Evolutionary conservation across 2,797 vertebrate species (phyloP).

Genomic region (Scolopax rusticola): DNA sequence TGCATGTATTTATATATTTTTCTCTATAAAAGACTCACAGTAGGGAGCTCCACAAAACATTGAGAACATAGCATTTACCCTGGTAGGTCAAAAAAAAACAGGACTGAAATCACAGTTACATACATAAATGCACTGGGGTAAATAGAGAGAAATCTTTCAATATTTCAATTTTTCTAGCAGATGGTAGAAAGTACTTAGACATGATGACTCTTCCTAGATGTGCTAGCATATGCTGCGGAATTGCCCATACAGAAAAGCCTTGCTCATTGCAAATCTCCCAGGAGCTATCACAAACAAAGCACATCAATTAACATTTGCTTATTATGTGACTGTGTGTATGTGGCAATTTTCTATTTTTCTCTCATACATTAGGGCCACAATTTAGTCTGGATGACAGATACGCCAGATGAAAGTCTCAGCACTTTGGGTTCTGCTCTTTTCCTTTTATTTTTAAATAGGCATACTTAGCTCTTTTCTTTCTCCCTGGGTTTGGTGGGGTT

Average conservation of each 20-base stretch:
- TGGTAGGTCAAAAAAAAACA: slow-evolving; percentile 40
- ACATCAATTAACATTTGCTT: slow-evolving; percentile 77
- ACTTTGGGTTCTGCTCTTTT: slow-evolving; percentile 20
- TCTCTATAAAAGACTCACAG: neutral
- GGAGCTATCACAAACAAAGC: slow-evolving; percentile 75
- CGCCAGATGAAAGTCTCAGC: slow-evolving; percentile 7
- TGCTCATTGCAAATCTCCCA: slow-evolving; percentile 72
- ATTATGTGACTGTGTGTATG: slow-evolving; percentile 50
- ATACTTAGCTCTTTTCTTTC: neutral
- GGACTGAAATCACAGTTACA: slow-evolving; percentile 11
- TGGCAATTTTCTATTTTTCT: slow-evolving; percentile 61
- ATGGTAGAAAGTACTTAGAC: slow-evolving; percentile 74
- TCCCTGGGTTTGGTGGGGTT: too few species aligned
- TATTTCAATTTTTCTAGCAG: slow-evolving; percentile 74
- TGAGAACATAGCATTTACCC: neutral
- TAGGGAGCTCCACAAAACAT: neutral
- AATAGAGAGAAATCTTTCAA: slow-evolving; percentile 29
- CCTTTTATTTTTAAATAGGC: slow-evolving; percentile 58
- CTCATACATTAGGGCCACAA: slow-evolving; percentile 38
- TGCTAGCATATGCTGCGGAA: slow-evolving; percentile 72
- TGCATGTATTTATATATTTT: neutral
- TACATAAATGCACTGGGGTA: neutral
- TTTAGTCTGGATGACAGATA: slow-evolving; percentile 50
- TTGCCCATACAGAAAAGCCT: slow-evolving; percentile 66
- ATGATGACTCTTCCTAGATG: slow-evolving; percentile 69